Evolutionary conservation across 23 tunicate species (phyloP).

Genomic region (Clavelina lepadiformis): DNA sequence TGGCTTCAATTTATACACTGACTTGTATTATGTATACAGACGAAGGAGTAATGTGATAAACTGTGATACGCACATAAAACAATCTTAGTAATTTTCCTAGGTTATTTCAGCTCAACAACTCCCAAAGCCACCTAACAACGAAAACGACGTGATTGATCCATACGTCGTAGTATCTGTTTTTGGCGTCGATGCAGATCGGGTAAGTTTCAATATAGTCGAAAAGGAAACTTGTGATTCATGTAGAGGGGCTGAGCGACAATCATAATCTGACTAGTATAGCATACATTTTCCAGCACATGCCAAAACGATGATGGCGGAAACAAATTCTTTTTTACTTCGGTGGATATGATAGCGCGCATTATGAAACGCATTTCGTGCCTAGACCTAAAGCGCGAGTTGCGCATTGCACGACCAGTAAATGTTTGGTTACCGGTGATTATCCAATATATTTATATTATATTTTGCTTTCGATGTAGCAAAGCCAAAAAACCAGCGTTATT

Average conservation of each 20-base stretch:
- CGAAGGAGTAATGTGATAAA: background rate
- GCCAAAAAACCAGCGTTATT: slow-evolving; percentile 21
- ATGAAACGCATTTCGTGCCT: no score
- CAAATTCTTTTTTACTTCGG: no score
- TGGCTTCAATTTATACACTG: no score
- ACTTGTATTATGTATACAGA: background rate
- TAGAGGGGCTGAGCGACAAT: background rate
- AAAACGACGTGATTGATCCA: slow-evolving; percentile 79
- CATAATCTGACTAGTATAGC: background rate
- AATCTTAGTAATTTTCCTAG: slow-evolving; percentile 16
- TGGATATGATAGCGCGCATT: no score
- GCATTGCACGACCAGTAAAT: background rate
- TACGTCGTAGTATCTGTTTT: slow-evolving; percentile 51
- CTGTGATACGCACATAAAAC: background rate
- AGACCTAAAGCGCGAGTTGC: background rate
- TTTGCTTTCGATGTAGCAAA: slow-evolving; percentile 7
- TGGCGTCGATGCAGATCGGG: slow-evolving; percentile 62
- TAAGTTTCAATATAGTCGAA: slow-evolving; percentile 4
- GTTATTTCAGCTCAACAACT: slow-evolving; percentile 79
- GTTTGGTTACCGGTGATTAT: background rate
- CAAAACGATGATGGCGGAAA: no score
- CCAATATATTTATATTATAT: background rate
- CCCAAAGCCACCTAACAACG: slow-evolving; percentile 62
- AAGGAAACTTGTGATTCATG: background rate
- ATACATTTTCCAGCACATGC: no score